Evolutionary conservation across 2,797 vertebrate genomes (phyloP), one percentile per base, ranked within the genome.

Genomic region (Sebastes vulpes): DNA sequence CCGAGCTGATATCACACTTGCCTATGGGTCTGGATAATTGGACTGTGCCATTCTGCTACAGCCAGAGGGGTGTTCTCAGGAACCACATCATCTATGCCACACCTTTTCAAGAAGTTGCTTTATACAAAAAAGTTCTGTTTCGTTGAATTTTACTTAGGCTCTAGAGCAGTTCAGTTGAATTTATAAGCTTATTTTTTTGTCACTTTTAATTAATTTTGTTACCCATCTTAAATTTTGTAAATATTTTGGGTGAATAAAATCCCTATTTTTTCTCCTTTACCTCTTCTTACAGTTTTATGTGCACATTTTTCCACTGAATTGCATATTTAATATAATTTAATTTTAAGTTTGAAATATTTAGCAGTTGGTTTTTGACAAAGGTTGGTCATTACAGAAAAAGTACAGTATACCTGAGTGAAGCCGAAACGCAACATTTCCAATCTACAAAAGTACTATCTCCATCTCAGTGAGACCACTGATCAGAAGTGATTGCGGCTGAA

Each of bases 241-340:
- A 42, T 42, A 42, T 42, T 32, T 32, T 32, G 9, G 31, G 31
- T 32, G 31, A 32, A 32, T 32, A 32, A 32, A 32, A 32, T 4
- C 31, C 31, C 31, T 4, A 11, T 32, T 42, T 48, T n/a, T 48
- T 9, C 46, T 0, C 46, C 3, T 48, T 48, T n/a, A 9, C 46
- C 16, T 48, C 16, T 16, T n/a, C 46, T 48, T 18, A 0, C 46
- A 48, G 3, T 48, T 48, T 48, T 9, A 50, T 50, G 18, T 0
- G 42, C 14, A 18, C 38, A 18, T 46, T 46, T 46, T 46, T 3
- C 9, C 29, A 10, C 9, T 28, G 32, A 70, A 58, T 21, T 70
- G 25, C n/a, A 53, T 46, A 69, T 59, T 71, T 72, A 20, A 71
- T 66, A 50, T 66, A 35, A 35, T 50, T 72, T 26, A 46, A 31